Percentiles rank a stretch among this genome's conserved stretches.
These are phyloP conservation scores for Pteronotus mesoamericanus DNA, from an alignment of 2,797 vertebrate species.

Conservation along the genomic window DNA sequence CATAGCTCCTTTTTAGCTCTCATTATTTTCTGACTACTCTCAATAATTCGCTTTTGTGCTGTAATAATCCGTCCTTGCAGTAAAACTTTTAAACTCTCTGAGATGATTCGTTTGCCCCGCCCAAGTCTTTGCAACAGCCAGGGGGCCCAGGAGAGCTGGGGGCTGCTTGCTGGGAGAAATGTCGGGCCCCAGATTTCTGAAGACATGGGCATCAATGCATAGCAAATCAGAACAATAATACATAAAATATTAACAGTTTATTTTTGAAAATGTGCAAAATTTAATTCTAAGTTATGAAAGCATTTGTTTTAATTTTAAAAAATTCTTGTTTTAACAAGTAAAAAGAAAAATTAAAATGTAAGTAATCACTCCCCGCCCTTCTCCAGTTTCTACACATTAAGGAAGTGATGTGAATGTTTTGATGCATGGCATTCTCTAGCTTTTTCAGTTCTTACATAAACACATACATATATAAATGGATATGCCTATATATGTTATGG, in stretches of 20 bases:
- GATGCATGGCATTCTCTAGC: background rate
- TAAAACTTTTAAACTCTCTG: background rate
- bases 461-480: background rate
- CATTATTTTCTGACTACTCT: background rate
- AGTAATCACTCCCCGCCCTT: background rate
- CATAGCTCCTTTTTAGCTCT: background rate
- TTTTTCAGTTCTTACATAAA: background rate
- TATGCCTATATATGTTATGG: background rate
- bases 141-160: background rate
- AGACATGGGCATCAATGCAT: accelerated
- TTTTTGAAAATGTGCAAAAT: background rate
- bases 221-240: background rate
- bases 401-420: background rate
- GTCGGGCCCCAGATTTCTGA: background rate
- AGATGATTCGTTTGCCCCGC: background rate
- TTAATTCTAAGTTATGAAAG: background rate
- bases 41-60: background rate
- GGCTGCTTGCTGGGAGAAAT: background rate
- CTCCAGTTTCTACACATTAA: background rate
- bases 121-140: background rate
- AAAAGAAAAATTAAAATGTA: background rate
- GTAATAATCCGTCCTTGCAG: background rate
- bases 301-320: background rate
- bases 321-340: background rate
- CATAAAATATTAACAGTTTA: background rate